phyloP scores from a whole-genome alignment of 1,140 invertebrate genomes.

The Cyclargus thomasi region DNA sequence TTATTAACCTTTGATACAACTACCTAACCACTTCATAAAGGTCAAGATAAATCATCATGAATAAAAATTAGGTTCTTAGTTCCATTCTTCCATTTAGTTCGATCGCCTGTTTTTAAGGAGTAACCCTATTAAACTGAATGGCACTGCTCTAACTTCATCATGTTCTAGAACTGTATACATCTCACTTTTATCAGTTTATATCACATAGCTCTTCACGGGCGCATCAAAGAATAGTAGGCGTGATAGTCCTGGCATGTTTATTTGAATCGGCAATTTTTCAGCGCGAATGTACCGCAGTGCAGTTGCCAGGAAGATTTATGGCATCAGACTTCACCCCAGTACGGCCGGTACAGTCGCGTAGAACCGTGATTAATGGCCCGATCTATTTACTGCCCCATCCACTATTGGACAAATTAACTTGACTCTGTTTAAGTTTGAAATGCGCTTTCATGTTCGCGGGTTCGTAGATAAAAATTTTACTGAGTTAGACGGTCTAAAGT shows the following conservation, averaged over 20 bases:
- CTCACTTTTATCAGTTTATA: too few species aligned
- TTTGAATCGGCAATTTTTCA: slow-evolving; percentile 66
- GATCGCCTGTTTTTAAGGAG: too few species aligned
- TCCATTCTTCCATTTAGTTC: too few species aligned
- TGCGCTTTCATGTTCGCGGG: neutral
- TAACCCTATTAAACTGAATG: too few species aligned
- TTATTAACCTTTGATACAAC: too few species aligned
- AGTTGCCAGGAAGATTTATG: slow-evolving; percentile 62
- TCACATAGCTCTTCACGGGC: neutral
- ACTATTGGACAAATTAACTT: slow-evolving; percentile 23
- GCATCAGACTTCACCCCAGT: slow-evolving; percentile 43
- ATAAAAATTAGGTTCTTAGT: too few species aligned
- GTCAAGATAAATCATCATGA: too few species aligned
- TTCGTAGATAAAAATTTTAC: neutral
- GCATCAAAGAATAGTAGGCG: slow-evolving; percentile 32
- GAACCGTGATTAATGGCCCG: slow-evolving; percentile 56
- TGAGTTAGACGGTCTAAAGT: too few species aligned
- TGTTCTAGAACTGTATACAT: too few species aligned
- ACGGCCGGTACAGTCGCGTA: slow-evolving; percentile 45
- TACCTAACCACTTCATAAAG: too few species aligned
- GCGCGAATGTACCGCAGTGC: slow-evolving; percentile 52
- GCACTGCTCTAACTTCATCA: too few species aligned
- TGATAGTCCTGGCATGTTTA: slow-evolving; percentile 52
- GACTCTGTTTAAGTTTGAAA: slow-evolving; percentile 16
- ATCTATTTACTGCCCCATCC: slow-evolving; percentile 58